Evolutionary conservation across 2,888 invertebrate species (phyloP).

Genomic region (Sesia bembeciformis): DNA sequence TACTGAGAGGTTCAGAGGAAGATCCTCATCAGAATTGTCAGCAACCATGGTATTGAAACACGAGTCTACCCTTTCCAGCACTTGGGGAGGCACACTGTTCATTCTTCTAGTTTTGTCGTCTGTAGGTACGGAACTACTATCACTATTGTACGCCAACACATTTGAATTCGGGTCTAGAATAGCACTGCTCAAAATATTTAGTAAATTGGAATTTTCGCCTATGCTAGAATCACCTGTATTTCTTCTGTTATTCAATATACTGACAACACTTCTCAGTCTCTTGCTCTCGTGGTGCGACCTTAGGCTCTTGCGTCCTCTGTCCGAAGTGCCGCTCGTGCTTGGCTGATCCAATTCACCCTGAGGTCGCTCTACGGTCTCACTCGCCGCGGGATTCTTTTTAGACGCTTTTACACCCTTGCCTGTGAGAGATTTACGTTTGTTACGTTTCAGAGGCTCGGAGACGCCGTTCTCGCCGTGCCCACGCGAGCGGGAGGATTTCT

Average conservation of each 20-base stretch:
- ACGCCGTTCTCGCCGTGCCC: conserved; percentile 16
- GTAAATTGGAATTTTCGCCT: conserved; percentile 16
- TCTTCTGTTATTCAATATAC: conserved; percentile 34
- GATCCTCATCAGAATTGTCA: conserved; percentile 37
- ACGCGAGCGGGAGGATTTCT: conserved; percentile 19
- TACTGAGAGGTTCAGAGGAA: conserved; percentile 50
- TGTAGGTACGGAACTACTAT: conserved; percentile 4
- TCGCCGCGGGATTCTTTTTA: conserved; percentile 10
- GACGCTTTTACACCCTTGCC: conserved; percentile 50
- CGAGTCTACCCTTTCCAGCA: conserved; percentile 1
- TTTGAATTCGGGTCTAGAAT: conserved; percentile 9
- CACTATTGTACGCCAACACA: conserved; percentile 6
- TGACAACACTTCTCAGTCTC: conserved; percentile 61
- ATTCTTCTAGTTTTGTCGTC: not conserved
- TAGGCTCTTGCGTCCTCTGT: conserved; percentile 5
- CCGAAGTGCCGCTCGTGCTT: conserved; percentile 15
- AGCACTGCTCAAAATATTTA: conserved; percentile 7
- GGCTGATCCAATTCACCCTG: conserved; percentile 11
- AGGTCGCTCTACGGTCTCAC: not conserved
- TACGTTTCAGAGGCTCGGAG: conserved; percentile 12
- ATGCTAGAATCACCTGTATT: conserved; percentile 24
- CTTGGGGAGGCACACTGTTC: not conserved
- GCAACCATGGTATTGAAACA: not conserved
- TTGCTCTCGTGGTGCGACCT: conserved; percentile 29
- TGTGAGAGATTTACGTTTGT: conserved; percentile 36